Evolutionary conservation across 2,888 invertebrate genomes (phyloP).

Genomic region (Hirtodrosophila alboralis): DNA sequence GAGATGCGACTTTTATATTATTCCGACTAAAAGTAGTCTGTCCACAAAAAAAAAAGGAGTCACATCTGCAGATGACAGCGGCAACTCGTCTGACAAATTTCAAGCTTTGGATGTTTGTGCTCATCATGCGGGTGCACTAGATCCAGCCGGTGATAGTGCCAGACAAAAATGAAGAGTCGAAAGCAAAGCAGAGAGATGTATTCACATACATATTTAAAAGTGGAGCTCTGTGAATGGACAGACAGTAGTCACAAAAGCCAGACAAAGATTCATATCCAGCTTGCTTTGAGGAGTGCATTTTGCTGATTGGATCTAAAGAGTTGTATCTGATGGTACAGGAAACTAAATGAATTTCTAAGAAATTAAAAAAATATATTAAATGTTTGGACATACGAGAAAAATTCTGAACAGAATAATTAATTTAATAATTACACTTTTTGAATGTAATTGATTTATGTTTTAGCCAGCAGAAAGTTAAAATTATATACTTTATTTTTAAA

Average conservation of each 20-base stretch:
- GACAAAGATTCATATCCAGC: conserved; percentile 26
- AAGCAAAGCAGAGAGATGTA: not conserved
- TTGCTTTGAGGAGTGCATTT: conserved; percentile 8
- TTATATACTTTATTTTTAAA: too few species aligned
- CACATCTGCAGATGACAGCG: conserved; percentile 38
- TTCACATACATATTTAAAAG: too few species aligned
- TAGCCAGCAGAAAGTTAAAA: too few species aligned
- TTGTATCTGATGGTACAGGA: too few species aligned
- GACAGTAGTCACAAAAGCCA: conserved; percentile 27
- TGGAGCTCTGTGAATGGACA: conserved; percentile 5
- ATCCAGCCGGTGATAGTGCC: conserved; percentile 40
- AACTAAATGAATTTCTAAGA: too few species aligned
- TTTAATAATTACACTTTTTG: too few species aligned
- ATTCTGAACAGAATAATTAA: too few species aligned
- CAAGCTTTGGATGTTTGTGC: conserved; percentile 21
- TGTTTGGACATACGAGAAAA: too few species aligned
- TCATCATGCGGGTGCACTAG: conserved; percentile 36
- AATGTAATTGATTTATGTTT: too few species aligned
- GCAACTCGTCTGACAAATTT: conserved; percentile 29
- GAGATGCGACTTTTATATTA: conserved; percentile 3
- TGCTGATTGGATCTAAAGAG: conserved; percentile 3
- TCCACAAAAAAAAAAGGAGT: not conserved
- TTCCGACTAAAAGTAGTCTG: not conserved
- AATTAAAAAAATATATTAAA: too few species aligned
- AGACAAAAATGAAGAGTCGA: conserved; percentile 14